Evolutionary conservation across 2,888 invertebrate species (phyloP).

Genomic region (Habroteleia sp.): DNA sequence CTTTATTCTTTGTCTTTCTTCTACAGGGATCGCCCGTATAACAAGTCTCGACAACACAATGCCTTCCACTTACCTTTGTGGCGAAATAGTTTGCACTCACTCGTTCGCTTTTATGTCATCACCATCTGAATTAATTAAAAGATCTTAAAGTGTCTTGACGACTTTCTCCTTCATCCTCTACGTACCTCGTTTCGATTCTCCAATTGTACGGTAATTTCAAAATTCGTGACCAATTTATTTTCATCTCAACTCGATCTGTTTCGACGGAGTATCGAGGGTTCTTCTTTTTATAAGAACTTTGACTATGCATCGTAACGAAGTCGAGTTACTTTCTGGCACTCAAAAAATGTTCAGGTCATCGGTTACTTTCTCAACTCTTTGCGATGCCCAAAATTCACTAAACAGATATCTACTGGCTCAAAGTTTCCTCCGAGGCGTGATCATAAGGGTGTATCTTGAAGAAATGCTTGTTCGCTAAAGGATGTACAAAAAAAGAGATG

Average conservation of each 20-base stretch:
- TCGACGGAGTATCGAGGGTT: neutral
- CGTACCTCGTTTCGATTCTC: neutral
- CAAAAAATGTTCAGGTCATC: constrained; percentile 7
- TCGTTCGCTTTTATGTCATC: constrained; percentile 44
- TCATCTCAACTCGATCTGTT: constrained; percentile 1
- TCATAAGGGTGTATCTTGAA: constrained; percentile 20
- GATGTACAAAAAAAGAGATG: constrained; percentile 9
- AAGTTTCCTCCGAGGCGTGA: constrained; percentile 6
- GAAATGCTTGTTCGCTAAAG: constrained; percentile 20
- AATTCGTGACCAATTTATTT: constrained; percentile 26
- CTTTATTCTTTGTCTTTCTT: constrained; percentile 60
- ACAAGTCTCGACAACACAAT: constrained; percentile 77
- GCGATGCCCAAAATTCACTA: neutral
- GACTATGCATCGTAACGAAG: neutral
- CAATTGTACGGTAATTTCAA: constrained; percentile 4
- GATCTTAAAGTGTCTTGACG: constrained; percentile 41
- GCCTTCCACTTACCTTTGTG: constrained; percentile 66
- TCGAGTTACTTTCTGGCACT: neutral
- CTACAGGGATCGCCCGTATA: constrained; percentile 71
- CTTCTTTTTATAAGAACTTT: constrained; percentile 1
- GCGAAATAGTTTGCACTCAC: constrained; percentile 49
- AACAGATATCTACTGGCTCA: constrained; percentile 15
- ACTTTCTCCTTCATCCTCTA: constrained; percentile 8
- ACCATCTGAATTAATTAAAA: constrained; percentile 46
- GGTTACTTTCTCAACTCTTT: constrained; percentile 7